Base-by-base conservation (phyloP, 2,888 invertebrate genomes). In the Melanophora roralis region DNA sequence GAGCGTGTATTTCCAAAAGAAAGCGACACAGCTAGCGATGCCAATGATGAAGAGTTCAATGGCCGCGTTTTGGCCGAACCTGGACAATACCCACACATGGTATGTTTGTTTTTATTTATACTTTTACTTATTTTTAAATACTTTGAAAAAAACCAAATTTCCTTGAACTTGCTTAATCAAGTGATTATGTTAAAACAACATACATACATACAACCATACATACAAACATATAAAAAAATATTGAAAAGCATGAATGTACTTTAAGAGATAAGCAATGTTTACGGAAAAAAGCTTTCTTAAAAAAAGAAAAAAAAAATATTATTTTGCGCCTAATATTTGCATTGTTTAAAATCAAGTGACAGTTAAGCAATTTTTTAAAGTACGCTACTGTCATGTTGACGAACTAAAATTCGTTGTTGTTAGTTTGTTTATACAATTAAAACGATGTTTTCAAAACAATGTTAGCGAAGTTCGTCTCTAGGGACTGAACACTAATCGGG, bases 1-100 rank as follows among this genome's bases (percentile, higher is more conserved):
- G 72, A 84, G 19, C 86, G 85, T 32, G 88, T 89, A 69, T 89
- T 88, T 76, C 84, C 85, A 9, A 84, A 86, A 49, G 88, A 88
- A 64, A 78, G 83, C 7, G 88, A 83, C 0, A 83, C 84, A 6
- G 83, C 51, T 12, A 83, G 81, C 16, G 87, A 87, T 73, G 86
- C 86, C 2, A 84, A 86, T 38, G 87, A 85, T 36, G 83, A 83
- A 3, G 85, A 88, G 12, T 88, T 90, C 62, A 86, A 86, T 82
- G 89, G 90, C 2, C 87, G 90, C 0, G 72, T 84, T 32, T 76
- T 86, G 47, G 88, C 88, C 7, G 77, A 83, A 21, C 88, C 89
- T 7, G 89, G 89, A 27, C 85, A 89, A 85, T 89, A 87, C 82
- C 90, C 89, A 0, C 89, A 89, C 72, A 89, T 89, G 89, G 89